These are phyloP conservation scores for Cisticola juncidis DNA, from an alignment of 2,113 vertebrate genomes.

Conservation along the genomic window DNA sequence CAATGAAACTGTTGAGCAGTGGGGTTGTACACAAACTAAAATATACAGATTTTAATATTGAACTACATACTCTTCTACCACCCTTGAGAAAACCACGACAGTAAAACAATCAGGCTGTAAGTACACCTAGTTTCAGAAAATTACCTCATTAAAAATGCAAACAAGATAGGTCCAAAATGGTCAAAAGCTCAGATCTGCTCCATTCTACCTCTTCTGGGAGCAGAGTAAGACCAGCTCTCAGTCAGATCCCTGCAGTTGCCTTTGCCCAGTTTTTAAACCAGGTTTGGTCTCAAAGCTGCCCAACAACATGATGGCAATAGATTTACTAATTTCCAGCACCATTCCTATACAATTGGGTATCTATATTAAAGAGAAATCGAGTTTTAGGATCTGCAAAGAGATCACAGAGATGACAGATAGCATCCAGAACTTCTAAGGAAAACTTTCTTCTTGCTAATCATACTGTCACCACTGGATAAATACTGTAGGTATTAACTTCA, in stretches of 20 bases:
- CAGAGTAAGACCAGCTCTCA: neutral
- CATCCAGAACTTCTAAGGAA: neutral
- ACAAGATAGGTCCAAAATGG: neutral
- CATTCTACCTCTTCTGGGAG: neutral
- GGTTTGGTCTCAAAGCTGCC: neutral
- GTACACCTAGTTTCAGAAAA: neutral
- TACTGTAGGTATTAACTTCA: neutral
- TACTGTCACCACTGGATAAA: neutral
- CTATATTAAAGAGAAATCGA: neutral
- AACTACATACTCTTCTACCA: neutral
- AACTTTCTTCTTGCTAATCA: neutral
- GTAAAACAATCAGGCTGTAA: neutral
- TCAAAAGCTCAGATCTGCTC: neutral
- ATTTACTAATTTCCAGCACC: neutral
- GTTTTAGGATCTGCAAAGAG: neutral
- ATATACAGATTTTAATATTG: neutral
- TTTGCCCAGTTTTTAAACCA: neutral
- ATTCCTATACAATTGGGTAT: neutral
- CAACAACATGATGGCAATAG: neutral
- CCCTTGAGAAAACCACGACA: neutral
- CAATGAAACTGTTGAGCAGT: conserved; percentile 30
- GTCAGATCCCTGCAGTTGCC: neutral
- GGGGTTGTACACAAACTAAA: conserved; percentile 12
- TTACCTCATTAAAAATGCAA: neutral
- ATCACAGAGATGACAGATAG: fast-evolving